phyloP scores from a whole-genome alignment of 2,797 vertebrate genomes.

The Knipowitschia caucasica region DNA sequence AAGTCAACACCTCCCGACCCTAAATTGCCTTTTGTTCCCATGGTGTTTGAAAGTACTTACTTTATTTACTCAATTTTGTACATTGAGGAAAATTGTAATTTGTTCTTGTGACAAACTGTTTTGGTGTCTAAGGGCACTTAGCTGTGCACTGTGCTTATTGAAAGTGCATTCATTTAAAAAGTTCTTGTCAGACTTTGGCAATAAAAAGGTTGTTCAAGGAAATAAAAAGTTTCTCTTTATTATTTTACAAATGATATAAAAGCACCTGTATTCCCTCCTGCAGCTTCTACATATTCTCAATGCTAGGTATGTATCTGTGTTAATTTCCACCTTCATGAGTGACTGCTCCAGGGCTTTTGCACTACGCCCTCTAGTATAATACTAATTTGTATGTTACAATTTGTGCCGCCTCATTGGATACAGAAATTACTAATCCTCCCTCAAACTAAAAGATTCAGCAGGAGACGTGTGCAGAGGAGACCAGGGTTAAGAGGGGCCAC shows the following conservation, averaged over 20 bases:
- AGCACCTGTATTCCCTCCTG: background rate
- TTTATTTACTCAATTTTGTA: too few relatives aligned
- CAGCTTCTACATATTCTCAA: background rate
- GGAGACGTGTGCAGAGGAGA: conserved; percentile 23
- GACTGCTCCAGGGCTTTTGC: conserved; percentile 17
- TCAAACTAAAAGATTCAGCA: conserved; percentile 39
- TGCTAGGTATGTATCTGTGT: background rate
- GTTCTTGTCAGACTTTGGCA: background rate
- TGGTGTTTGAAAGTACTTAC: too few relatives aligned
- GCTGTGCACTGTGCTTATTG: background rate
- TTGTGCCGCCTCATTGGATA: conserved; percentile 54
- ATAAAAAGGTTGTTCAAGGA: background rate
- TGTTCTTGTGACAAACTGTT: background rate
- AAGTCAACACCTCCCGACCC: too few relatives aligned
- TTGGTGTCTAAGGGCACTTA: background rate
- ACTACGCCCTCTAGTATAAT: conserved; percentile 36
- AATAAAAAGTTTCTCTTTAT: background rate
- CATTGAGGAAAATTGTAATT: background rate
- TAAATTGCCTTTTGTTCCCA: too few relatives aligned
- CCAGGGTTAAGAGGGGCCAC: background rate
- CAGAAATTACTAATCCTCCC: conserved; percentile 60
- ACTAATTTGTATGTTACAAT: conserved; percentile 56
- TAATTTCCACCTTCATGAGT: conserved; percentile 21
- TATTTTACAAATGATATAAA: background rate
- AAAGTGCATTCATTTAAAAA: background rate